Conservation (phyloP, 2,888 invertebrate species). For the Drosophila borborema region DNA sequence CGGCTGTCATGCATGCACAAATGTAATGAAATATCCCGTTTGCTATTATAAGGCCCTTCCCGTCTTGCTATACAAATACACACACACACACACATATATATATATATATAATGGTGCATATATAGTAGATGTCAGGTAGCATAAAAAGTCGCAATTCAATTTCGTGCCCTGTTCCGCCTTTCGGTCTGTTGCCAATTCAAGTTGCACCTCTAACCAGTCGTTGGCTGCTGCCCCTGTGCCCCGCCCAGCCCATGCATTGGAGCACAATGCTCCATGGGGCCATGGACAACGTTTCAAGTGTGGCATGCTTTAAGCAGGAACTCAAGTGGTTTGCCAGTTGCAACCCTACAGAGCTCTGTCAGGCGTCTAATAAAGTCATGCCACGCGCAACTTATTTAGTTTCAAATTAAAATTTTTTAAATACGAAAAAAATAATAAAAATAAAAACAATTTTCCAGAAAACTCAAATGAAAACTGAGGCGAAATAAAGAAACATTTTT, state of each 20-base stretch:
- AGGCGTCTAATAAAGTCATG: conserved; percentile 64
- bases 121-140: conserved; percentile 51
- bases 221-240: neutral
- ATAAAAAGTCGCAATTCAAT: conserved; percentile 79
- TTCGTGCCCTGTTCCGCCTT: conserved; percentile 46
- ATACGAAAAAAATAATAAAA: neutral
- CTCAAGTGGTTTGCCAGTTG: conserved; percentile 23
- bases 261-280: conserved; percentile 34
- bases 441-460: neutral
- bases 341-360: conserved; percentile 36
- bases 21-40: conserved; percentile 78
- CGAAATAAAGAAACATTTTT: neutral
- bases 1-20: conserved; percentile 75
- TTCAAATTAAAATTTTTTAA: neutral
- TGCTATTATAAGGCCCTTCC: conserved; percentile 57
- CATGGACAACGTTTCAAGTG: neutral
- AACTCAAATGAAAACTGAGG: neutral
- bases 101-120: neutral
- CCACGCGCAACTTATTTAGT: conserved; percentile 14
- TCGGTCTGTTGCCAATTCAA: conserved; percentile 72
- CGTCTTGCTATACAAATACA: conserved; percentile 1
- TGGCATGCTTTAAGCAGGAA: conserved; percentile 13
- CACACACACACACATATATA: neutral
- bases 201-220: conserved; percentile 54
- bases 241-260: no score